Evolutionary conservation across 35 echinoderm and acorn worm genomes (phyloP), one percentile per base, ranked within the genome.

Genomic region (Stichopus chloronotus): DNA sequence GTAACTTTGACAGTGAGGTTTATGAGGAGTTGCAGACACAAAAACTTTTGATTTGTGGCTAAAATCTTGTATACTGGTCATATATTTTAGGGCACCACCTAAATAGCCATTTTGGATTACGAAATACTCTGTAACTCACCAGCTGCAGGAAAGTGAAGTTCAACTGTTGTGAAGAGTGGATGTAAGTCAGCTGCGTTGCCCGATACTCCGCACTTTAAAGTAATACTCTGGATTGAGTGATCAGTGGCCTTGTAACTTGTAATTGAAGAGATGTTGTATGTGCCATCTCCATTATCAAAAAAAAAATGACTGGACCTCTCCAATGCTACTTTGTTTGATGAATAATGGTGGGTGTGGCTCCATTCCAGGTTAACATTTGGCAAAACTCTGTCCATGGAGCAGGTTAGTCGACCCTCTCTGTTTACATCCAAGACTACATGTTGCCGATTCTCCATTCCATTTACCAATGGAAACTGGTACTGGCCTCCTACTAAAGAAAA

Each of bases 341-440:
- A 58, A 55, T 53, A 8, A 58, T 53, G 52, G 12, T 19, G 20
- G 22, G 16, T 56, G 58, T 20, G 12, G 3, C 19, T 16, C 82
- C 82, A 85, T 20, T 22, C 54, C 5, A 85, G 82, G 11, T 7
- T 2, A 14, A 25, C n/a, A 58, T 13, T 55, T 58, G 11, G 55
- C 0, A 16, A 56, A 19, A 58, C 17, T 58, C 52, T 85, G 22
- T 58, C 16, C 55, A 58, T 85, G 16, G 58, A n/a, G 14, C 82
- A 85, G 55, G 8, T 85, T 53, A 85, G 12, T n/a, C 13, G 1
- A 58, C 52, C 82, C 8, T 3, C 7, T 85, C 82, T 85, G 25
- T 85, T n/a, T 20, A 59, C 82, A 57, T 85, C 82, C 82, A 85
- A 58, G 54, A 58, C 55, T 22, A 85, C 82, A 85, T 59, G 82